Conservation (phyloP, 2,888 invertebrate genomes). For the Leptogaster cylindrica region DNA sequence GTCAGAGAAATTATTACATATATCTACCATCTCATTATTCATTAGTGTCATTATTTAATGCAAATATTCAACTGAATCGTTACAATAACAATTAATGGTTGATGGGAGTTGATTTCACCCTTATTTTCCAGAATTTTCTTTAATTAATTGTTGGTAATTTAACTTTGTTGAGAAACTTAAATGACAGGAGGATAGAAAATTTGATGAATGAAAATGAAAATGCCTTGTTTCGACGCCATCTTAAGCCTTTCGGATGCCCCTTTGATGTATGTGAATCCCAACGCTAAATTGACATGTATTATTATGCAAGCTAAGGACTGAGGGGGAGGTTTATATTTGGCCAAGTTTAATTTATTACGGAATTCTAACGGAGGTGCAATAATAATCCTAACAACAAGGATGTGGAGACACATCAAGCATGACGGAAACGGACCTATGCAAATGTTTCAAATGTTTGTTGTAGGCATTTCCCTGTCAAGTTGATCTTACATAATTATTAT, state of each 20-base stretch:
- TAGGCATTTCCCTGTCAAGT: no score
- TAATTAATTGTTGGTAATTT: conserved; percentile 30
- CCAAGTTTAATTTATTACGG: no score
- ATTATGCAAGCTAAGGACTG: not conserved
- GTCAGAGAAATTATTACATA: conserved; percentile 24
- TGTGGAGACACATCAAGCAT: no score
- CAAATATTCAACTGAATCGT: no score
- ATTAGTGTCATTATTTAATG: conserved; percentile 15
- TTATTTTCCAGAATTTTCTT: conserved; percentile 28
- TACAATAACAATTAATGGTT: not conserved
- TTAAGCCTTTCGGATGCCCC: not conserved
- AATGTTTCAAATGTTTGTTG: no score
- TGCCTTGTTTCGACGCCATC: not conserved
- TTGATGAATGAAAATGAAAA: conserved; percentile 31
- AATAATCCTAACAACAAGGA: no score
- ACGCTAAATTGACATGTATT: conserved; percentile 20
- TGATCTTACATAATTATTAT: no score
- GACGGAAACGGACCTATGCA: no score
- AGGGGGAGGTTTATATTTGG: no score
- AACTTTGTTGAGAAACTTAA: conserved; percentile 21
- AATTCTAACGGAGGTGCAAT: no score
- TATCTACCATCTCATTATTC: conserved; percentile 17
- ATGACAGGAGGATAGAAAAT: conserved; percentile 11
- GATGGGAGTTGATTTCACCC: conserved; percentile 15
- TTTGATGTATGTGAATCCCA: not conserved